phyloP scores from a whole-genome alignment of 2,888 invertebrate species.

The Rugalucina vietnamica region DNA sequence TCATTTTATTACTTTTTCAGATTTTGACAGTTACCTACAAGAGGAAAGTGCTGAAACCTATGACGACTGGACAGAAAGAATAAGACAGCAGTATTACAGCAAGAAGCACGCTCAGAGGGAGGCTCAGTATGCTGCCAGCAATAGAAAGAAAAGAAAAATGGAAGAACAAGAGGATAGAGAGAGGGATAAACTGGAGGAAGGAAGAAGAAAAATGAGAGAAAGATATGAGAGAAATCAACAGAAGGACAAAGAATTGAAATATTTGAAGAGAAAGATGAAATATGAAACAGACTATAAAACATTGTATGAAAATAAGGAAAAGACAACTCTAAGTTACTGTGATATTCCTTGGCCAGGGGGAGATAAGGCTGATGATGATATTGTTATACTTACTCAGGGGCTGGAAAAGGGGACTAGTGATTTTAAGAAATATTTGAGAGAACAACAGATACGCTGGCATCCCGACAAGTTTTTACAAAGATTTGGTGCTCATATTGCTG shows the following conservation, averaged over 20 bases:
- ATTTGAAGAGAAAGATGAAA: slow-evolving; percentile 58
- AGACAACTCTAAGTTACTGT: slow-evolving; percentile 57
- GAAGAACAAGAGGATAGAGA: slow-evolving; percentile 16
- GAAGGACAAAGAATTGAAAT: slow-evolving; percentile 47
- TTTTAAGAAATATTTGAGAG: slow-evolving; percentile 74
- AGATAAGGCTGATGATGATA: slow-evolving; percentile 55
- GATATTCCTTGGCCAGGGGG: slow-evolving; percentile 80
- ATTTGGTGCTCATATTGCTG: slow-evolving; percentile 69
- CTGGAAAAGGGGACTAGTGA: slow-evolving; percentile 55
- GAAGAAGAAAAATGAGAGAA: slow-evolving; percentile 67
- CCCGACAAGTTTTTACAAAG: slow-evolving; percentile 81
- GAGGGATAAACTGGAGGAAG: slow-evolving; percentile 54
- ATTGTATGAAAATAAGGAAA: slow-evolving; percentile 46
- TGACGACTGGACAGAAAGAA: slow-evolving; percentile 75
- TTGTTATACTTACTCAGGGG: slow-evolving; percentile 73
- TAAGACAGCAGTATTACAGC: slow-evolving; percentile 63
- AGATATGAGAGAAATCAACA: slow-evolving; percentile 63
- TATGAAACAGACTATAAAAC: slow-evolving; percentile 69
- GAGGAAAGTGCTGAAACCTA: slow-evolving; percentile 64
- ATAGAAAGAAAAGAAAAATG: slow-evolving; percentile 38
- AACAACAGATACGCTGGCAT: slow-evolving; percentile 81
- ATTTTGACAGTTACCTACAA: slow-evolving; percentile 57
- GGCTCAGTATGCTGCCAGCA: not conserved
- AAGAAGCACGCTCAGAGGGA: slow-evolving; percentile 48
- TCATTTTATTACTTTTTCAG: slow-evolving; percentile 50